Evolutionary conservation across 2,113 vertebrate species (phyloP), one percentile per base, ranked within the genome.

Genomic region (Ammodytes marinus): DNA sequence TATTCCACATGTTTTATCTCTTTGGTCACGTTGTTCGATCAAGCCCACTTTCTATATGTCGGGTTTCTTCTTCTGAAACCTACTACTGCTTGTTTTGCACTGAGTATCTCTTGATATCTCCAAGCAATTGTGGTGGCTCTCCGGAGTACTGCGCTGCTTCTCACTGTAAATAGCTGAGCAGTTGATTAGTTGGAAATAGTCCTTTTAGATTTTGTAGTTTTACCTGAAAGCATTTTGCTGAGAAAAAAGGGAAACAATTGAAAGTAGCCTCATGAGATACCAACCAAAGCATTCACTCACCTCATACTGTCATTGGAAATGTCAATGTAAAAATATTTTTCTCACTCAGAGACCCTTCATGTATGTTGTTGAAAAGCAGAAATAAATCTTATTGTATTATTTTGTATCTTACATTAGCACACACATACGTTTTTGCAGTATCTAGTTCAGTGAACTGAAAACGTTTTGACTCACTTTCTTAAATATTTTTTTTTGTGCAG

Each of bases 221-320:
- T 70, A 85, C 80, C 66, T 83, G 57, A 69, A 84, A 83, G 84
- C 72, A 82, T 91, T 91, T 89, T 85, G 77, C 82, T 77, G 69
- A 82, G 60, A 85, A 88, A 85, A 88, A 88, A 79, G 83, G 89
- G 71, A 86, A 88, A 82, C 27, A 27, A 74, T 75, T 37, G 27
- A 27, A 57, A 74, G 54, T 78, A 82, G 72, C 83, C 84, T 92
- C 70, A 57, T 87, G 80, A 88, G 83, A 90, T 79, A 85, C 74
- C 80, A 90, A 94, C 93, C 92, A 93, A 94, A 93, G 89, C 91
- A 85, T 89, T 78, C 61, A 65, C 69, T 88, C 86, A 74, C 78
- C 78, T 79, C 79, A 42, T 74, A 40, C 57, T 67, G 61, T 82
- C 77, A 35, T 27, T 27, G 27, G 27, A 27, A 27, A 27, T 64